These are phyloP conservation scores for Campopleginae sp. DNA, from an alignment of 2,888 invertebrate genomes.

Conservation along the genomic window DNA sequence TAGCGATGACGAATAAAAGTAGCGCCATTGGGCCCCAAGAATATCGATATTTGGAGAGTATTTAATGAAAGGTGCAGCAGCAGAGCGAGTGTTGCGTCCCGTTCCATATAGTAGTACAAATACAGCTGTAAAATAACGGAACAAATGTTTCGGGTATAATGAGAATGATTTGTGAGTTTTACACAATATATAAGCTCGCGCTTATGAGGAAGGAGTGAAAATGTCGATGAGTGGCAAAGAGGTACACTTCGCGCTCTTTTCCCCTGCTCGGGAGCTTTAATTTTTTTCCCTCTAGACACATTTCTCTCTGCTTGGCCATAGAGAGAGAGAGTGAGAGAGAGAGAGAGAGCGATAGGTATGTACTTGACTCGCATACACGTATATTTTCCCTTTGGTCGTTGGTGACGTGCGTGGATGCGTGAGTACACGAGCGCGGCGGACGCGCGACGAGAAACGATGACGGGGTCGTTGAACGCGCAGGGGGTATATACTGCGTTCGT, in stretches of 20 bases:
- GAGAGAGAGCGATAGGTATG: too few species aligned
- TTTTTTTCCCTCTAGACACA: constrained; percentile 41
- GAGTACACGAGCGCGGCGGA: constrained; percentile 58
- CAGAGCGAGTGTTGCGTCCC: too few species aligned
- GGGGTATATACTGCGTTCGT: constrained; percentile 77
- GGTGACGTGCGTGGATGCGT: constrained; percentile 74
- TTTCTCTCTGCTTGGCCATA: constrained; percentile 41
- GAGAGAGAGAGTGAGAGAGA: too few species aligned
- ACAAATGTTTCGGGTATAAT: neutral
- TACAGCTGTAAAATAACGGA: constrained; percentile 39
- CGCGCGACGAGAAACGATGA: constrained; percentile 50
- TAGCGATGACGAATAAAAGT: too few species aligned
- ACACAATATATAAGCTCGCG: too few species aligned
- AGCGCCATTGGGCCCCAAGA: neutral
- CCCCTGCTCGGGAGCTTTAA: constrained; percentile 58
- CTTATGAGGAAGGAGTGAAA: constrained; percentile 38
- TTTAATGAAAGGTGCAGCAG: neutral
- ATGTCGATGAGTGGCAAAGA: constrained; percentile 59
- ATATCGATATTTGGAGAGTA: neutral
- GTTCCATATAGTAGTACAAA: constrained; percentile 8
- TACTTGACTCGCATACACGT: too few species aligned
- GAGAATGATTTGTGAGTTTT: too few species aligned
- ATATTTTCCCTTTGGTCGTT: constrained; percentile 51
- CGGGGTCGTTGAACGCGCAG: constrained; percentile 81
- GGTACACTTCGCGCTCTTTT: constrained; percentile 68